These are phyloP conservation scores for Phrynocephalus vlangalii DNA, from an alignment of 2,797 vertebrate genomes.

Conservation along the genomic window DNA sequence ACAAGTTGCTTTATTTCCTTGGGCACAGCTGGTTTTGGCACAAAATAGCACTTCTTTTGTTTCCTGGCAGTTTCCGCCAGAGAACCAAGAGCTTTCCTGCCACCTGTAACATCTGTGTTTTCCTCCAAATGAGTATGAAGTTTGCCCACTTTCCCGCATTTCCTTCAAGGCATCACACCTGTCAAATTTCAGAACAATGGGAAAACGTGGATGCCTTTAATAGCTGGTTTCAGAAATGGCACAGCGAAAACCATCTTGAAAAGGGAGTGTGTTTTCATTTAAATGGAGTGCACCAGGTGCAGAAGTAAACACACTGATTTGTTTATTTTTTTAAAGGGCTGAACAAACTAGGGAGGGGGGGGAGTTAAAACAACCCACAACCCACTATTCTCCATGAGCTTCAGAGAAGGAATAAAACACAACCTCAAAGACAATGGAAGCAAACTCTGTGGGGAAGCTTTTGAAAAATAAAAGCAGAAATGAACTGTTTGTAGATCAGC, in stretches of 20 bases:
- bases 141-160: neutral
- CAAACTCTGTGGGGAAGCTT: too few species aligned
- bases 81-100: neutral
- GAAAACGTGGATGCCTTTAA: neutral
- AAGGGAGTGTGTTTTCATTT: neutral
- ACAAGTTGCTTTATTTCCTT: neutral
- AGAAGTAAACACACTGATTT: neutral
- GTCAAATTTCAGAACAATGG: neutral
- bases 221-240: neutral
- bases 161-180: neutral
- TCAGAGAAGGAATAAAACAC: too few species aligned
- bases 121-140: neutral
- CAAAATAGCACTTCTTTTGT: neutral
- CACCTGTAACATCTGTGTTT: constrained; percentile 9
- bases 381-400: too few species aligned
- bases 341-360: too few species aligned
- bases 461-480: too few species aligned
- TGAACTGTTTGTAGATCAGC: too few species aligned
- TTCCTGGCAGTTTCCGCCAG: neutral
- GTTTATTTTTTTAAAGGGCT: too few species aligned
- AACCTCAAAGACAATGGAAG: too few species aligned
- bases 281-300: neutral
- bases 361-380: too few species aligned
- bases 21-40: neutral
- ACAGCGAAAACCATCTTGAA: neutral